Conservation (phyloP, 2,888 invertebrate genomes). For the Reticulitermes lucifugus region DNA sequence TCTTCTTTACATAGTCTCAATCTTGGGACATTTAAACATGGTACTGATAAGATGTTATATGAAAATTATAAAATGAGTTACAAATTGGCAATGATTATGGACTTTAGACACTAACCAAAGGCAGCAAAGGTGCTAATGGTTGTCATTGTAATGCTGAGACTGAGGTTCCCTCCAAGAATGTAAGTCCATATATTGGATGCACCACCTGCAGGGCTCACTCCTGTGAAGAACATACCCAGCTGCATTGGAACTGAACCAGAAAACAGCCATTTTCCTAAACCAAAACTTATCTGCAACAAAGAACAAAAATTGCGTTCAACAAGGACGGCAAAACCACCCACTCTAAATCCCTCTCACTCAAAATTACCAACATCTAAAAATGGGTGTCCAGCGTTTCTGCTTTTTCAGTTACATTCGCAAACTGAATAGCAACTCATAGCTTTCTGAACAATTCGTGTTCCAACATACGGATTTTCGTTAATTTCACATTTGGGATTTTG, state of each 20-base stretch:
- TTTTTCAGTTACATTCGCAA: too few species aligned
- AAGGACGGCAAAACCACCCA: background rate
- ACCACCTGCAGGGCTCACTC: conserved; percentile 93
- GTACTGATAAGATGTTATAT: too few species aligned
- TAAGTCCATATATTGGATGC: conserved; percentile 97
- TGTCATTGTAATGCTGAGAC: conserved; percentile 96
- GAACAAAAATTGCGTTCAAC: background rate
- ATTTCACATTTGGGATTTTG: too few species aligned
- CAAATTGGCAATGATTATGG: too few species aligned
- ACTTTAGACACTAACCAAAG: conserved; percentile 71
- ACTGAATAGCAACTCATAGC: too few species aligned
- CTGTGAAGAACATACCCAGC: conserved; percentile 89
- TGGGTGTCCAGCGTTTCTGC: too few species aligned
- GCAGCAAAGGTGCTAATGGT: conserved; percentile 89
- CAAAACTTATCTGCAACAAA: conserved; percentile 75
- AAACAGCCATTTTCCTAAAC: conserved; percentile 77
- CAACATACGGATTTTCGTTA: too few species aligned
- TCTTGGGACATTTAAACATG: too few species aligned
- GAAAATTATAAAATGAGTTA: too few species aligned
- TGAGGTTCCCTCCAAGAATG: conserved; percentile 90
- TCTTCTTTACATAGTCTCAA: too few species aligned
- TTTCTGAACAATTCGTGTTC: too few species aligned
- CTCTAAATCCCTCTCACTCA: background rate
- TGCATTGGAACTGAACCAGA: conserved; percentile 77
- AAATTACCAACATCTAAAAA: too few species aligned